A percentile compares a stretch with the other conserved stretches of the same genome.
Conservation (phyloP, 92 coral and sea anemone genomes). For the Montipora capitata region DNA sequence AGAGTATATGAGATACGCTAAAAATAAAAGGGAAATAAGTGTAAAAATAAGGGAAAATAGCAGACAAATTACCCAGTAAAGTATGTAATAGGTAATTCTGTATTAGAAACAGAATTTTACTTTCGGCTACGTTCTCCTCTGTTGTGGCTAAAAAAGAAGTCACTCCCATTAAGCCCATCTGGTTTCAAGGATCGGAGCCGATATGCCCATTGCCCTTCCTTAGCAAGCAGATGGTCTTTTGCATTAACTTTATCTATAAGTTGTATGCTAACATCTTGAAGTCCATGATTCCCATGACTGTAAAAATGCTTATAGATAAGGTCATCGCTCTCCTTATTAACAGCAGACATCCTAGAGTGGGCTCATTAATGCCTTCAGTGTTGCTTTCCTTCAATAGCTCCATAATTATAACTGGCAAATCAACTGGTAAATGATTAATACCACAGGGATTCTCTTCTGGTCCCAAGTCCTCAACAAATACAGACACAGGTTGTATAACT, state of each 20-base stretch:
- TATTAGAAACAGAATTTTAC: background rate
- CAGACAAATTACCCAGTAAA: background rate
- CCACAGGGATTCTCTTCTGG: background rate
- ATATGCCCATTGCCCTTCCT: too few relatives aligned
- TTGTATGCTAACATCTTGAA: too few relatives aligned
- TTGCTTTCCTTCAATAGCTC: background rate
- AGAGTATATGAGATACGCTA: background rate
- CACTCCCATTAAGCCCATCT: too few relatives aligned
- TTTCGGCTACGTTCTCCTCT: background rate
- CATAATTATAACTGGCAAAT: background rate
- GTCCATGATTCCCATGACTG: too few relatives aligned
- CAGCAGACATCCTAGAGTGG: too few relatives aligned
- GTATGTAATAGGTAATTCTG: background rate
- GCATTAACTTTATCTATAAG: too few relatives aligned
- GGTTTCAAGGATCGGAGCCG: too few relatives aligned
- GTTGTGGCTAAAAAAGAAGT: constrained; percentile 4
- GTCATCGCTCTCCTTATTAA: too few relatives aligned
- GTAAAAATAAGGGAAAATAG: background rate
- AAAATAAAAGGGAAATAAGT: background rate
- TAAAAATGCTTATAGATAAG: too few relatives aligned
- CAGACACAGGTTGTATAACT: too few relatives aligned
- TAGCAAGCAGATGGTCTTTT: too few relatives aligned
- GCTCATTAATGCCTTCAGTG: background rate
- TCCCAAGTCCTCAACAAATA: background rate
- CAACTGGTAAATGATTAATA: background rate